Percentiles rank a stretch among this genome's conserved stretches.
phyloP scores from a whole-genome alignment of 2,888 invertebrate genomes.

The Aphidius colemani region DNA sequence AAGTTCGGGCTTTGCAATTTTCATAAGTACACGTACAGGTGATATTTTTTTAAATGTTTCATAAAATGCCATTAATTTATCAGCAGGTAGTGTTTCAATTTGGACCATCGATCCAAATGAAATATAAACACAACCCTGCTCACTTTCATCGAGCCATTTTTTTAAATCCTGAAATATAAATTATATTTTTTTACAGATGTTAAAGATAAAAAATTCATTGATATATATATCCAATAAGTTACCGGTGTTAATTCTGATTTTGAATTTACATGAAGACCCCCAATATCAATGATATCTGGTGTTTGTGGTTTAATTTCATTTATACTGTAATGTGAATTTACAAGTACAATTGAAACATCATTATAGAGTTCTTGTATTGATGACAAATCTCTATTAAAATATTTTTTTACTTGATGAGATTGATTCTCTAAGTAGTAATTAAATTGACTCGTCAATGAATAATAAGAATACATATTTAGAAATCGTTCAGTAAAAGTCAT shows the following conservation, averaged over 20 bases:
- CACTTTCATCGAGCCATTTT: conserved; percentile 50
- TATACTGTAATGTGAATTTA: conserved; percentile 64
- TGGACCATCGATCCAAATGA: conserved; percentile 55
- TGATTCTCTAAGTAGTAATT: conserved; percentile 31
- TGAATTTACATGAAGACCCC: conserved; percentile 60
- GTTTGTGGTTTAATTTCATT: conserved; percentile 62
- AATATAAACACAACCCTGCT: conserved; percentile 50
- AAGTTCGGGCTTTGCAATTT: conserved; percentile 45
- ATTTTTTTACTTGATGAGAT: conserved; percentile 34
- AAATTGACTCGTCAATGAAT: conserved; percentile 18
- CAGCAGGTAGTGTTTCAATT: conserved; percentile 48
- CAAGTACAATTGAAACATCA: conserved; percentile 55
- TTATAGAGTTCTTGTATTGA: conserved; percentile 38
- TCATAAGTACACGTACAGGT: conserved; percentile 49
- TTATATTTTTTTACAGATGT: not conserved
- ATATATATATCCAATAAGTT: conserved; percentile 1
- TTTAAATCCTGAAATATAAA: conserved; percentile 44
- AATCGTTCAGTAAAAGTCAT: conserved; percentile 48
- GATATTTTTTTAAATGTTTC: conserved; percentile 46
- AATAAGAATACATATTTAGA: conserved; percentile 33
- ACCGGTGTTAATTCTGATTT: conserved; percentile 32
- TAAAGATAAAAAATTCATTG: not conserved
- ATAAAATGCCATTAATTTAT: conserved; percentile 40
- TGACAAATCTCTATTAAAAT: conserved; percentile 38
- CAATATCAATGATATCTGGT: conserved; percentile 63